A percentile compares a stretch with the other conserved stretches of the same genome.
Evolutionary conservation across 1,140 invertebrate genomes (phyloP).

Genomic region (Cydia pomonella): DNA sequence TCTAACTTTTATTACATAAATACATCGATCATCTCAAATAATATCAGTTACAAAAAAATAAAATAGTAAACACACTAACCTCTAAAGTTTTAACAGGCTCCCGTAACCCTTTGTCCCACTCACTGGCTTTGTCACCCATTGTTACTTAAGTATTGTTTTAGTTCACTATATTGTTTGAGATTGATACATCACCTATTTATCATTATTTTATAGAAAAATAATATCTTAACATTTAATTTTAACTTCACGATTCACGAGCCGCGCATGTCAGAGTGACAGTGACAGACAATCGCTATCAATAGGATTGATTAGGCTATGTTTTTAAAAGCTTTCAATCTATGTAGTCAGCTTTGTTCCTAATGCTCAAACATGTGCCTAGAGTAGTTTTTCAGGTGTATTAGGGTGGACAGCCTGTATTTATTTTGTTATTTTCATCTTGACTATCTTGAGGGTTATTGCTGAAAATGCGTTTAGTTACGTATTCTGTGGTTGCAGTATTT

Average conservation of each 20-base stretch:
- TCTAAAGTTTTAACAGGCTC: conserved; percentile 70
- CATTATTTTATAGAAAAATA: not conserved
- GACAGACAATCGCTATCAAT: not conserved
- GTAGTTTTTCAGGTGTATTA: not conserved
- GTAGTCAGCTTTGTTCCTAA: not conserved
- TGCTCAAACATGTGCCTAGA: not conserved
- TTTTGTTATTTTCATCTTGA: not conserved
- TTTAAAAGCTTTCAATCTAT: not conserved
- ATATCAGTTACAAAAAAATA: not conserved
- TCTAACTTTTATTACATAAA: conserved; percentile 23
- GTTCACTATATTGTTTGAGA: not conserved
- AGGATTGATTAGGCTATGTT: not conserved
- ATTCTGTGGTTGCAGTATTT: not conserved
- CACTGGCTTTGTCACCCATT: conserved; percentile 71
- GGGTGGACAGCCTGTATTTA: conserved; percentile 12
- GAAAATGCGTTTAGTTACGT: not conserved
- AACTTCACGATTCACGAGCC: not conserved
- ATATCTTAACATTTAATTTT: not conserved
- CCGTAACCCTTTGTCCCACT: conserved; percentile 58
- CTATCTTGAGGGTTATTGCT: not conserved
- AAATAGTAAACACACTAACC: conserved; percentile 52
- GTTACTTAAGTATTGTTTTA: conserved; percentile 22
- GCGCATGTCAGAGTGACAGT: not conserved
- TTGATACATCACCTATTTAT: not conserved
- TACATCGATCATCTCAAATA: not conserved